Evolutionary conservation across 2,113 vertebrate species (phyloP), one percentile per base, ranked within the genome.

Genomic region (Rafetus swinhoei): DNA sequence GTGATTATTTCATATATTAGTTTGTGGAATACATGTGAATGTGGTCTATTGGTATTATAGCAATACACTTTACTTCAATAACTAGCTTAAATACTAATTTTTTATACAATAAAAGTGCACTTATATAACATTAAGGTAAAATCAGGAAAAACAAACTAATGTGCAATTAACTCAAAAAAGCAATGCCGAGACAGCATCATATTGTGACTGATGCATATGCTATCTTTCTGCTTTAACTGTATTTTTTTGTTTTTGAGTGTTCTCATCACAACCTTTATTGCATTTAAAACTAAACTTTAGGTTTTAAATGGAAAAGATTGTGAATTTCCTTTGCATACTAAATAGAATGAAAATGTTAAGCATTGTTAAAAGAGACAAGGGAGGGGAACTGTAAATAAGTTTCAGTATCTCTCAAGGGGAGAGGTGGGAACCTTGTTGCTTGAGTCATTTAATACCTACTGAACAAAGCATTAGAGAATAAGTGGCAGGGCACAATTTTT

Each of bases 391-490:
- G 88, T 59, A 76, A n/a, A 72, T 79, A 90, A 81, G 82, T 84
- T 82, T 93, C 81, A 93, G 93, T 92, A 92, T 91, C 93, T 96
- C 88, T 94, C 93, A 80, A 0, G 2, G 85, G 91, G 92, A 95
- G 82, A 93, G 84, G 16, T 93, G 85, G 93, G 94, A 97, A 95
- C 87, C 86, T 93, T 92, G 93, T 97, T 96, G 69, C 90, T 85
- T 94, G 93, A 88, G 88, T 97, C 97, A 96, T 94, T 97, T 96
- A 94, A 94, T 94, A 88, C 81, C 35, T 0, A 96, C 94, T 97
- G 97, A 96, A 97, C 95, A 96, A 95, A 95, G 72, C 93, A 96
- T 89, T 92, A 21, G 91, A 96, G 94, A 95, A 96, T 92, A 95
- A 96, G 94, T 85, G 83, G 50, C 77, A 92, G 93, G 79, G 90